Evolutionary conservation across 2,797 vertebrate genomes (phyloP).

Genomic region (Fundulus diaphanus): DNA sequence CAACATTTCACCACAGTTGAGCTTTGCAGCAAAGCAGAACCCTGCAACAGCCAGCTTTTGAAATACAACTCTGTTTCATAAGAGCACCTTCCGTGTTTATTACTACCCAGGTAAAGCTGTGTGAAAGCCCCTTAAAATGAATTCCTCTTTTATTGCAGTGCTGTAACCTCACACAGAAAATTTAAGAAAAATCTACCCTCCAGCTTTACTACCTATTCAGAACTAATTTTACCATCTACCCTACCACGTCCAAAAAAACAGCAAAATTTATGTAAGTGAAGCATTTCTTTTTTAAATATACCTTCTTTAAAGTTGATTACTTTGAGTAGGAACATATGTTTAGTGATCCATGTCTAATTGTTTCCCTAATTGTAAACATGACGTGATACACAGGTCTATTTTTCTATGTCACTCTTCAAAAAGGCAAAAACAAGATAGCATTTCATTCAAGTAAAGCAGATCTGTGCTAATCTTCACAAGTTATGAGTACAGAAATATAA

Average conservation of each 20-base stretch:
- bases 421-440: background rate
- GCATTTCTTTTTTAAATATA: background rate
- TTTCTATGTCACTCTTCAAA: background rate
- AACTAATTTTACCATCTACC: background rate
- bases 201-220: background rate
- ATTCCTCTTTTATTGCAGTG: background rate
- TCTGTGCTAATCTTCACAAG: background rate
- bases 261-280: background rate
- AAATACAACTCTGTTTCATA: background rate
- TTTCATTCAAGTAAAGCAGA: background rate
- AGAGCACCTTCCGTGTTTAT: background rate
- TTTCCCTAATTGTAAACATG: background rate
- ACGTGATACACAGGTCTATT: background rate
- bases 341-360: background rate
- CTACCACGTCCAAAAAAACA: background rate
- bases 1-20: constrained; percentile 43
- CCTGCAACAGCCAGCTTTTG: constrained; percentile 7
- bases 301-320: background rate
- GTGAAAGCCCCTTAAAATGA: background rate
- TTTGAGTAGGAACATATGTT: background rate
- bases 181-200: background rate
- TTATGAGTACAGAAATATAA: background rate
- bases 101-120: background rate
- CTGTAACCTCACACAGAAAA: background rate
- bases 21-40: constrained; percentile 9